Percentiles rank a stretch among this genome's conserved stretches.
Evolutionary conservation across 2,888 invertebrate genomes (phyloP).

Genomic region (Campoplex capitator): DNA sequence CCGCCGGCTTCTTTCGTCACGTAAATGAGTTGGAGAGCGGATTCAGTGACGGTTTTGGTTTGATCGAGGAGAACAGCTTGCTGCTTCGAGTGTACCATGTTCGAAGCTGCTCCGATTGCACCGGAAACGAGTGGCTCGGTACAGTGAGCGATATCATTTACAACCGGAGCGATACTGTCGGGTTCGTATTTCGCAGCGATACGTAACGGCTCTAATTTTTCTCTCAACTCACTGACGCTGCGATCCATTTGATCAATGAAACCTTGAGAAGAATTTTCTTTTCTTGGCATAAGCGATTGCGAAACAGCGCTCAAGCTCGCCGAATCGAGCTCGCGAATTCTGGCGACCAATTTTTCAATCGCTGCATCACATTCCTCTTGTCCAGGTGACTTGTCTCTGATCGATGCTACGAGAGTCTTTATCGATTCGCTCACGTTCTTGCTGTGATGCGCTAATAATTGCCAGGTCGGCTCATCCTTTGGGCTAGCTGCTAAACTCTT

Average conservation of each 20-base stretch:
- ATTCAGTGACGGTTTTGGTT: constrained; percentile 97
- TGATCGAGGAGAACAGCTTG: constrained; percentile 96
- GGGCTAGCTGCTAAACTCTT: constrained; percentile 95
- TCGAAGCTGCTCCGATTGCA: constrained; percentile 94
- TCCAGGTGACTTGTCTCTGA: constrained; percentile 98
- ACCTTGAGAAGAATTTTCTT: constrained; percentile 90
- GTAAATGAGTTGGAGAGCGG: constrained; percentile 93
- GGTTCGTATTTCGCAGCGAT: constrained; percentile 95
- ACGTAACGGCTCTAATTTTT: constrained; percentile 94
- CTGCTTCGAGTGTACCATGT: constrained; percentile 94
- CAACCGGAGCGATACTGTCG: constrained; percentile 96
- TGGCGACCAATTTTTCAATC: constrained; percentile 90
- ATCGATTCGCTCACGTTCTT: constrained; percentile 98
- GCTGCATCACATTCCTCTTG: constrained; percentile 96
- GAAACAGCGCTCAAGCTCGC: constrained; percentile 95
- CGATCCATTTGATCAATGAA: constrained; percentile 93
- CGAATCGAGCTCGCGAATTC: constrained; percentile 93
- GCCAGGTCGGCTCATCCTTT: constrained; percentile 97
- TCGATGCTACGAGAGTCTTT: constrained; percentile 96
- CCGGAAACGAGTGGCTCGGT: constrained; percentile 94
- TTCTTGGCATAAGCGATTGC: constrained; percentile 89
- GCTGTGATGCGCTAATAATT: constrained; percentile 96
- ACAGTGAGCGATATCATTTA: constrained; percentile 91
- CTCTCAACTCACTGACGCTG: constrained; percentile 92
- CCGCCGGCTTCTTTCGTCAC: constrained; percentile 96